Percentiles rank a stretch among this genome's conserved stretches.
phyloP scores from a whole-genome alignment of 2,888 invertebrate species.

The Dione vanillae region DNA sequence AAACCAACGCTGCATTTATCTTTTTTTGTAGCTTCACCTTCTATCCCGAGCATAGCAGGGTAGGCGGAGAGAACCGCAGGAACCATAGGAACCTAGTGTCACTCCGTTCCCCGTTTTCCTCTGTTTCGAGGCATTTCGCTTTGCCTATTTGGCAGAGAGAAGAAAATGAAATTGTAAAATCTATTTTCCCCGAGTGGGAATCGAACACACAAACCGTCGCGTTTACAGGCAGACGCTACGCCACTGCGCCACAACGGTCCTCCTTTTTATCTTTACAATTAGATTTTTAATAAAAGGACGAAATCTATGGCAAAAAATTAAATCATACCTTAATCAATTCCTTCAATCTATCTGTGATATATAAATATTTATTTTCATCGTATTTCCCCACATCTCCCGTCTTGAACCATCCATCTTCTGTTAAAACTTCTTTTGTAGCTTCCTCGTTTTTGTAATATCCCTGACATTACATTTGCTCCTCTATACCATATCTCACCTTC shows the following conservation, averaged over 20 bases:
- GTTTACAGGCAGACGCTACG: neutral
- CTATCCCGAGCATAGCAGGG: no score
- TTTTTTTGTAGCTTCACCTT: no score
- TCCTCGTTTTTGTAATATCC: constrained; percentile 86
- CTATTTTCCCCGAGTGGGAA: no score
- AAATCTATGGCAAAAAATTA: neutral
- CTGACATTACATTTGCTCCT: constrained; percentile 89
- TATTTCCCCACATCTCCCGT: constrained; percentile 89
- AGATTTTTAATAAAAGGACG: no score
- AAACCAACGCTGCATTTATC: no score
- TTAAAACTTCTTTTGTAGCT: constrained; percentile 86
- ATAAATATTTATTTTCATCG: constrained; percentile 87
- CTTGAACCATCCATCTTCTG: constrained; percentile 90
- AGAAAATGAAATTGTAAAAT: neutral
- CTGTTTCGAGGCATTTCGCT: no score
- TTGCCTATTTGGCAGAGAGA: neutral
- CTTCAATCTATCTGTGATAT: constrained; percentile 90
- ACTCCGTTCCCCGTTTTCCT: no score
- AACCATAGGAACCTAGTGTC: no score
- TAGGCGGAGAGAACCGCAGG: no score
- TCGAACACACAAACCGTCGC: no score
- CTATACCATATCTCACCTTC: constrained; percentile 89
- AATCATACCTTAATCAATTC: constrained; percentile 89
- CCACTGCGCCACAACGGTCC: neutral
- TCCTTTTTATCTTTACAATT: no score